Evolutionary conservation across 2,888 invertebrate species (phyloP).

Genomic region (Eristalis tenax): DNA sequence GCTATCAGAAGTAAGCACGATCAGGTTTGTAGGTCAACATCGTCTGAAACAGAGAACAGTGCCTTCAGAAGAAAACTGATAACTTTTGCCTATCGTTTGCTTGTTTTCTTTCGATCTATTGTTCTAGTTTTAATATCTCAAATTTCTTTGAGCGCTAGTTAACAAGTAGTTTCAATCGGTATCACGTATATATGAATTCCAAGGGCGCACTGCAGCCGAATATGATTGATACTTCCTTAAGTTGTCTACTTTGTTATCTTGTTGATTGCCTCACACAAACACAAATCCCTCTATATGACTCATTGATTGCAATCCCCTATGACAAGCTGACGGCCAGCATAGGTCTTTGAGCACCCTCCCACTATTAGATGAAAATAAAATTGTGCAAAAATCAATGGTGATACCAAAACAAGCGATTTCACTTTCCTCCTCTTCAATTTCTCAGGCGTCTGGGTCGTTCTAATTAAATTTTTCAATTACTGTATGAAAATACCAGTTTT

Average conservation of each 20-base stretch:
- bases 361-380: conserved; percentile 27
- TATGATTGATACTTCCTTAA: conserved; percentile 57
- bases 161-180: not conserved
- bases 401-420: conserved; percentile 9
- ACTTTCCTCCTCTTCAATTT: conserved; percentile 6
- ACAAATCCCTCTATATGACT: conserved; percentile 46
- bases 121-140: not conserved
- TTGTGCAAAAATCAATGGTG: conserved; percentile 49
- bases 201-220: conserved; percentile 24
- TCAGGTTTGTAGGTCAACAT: conserved; percentile 56
- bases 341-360: conserved; percentile 50
- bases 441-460: not conserved
- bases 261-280: conserved; percentile 44
- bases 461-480: conserved; percentile 65
- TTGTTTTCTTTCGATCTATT: not conserved
- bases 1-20: conserved; percentile 31
- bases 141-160: not conserved
- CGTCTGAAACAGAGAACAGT: not conserved
- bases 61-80: conserved; percentile 31
- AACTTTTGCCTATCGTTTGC: conserved; percentile 2
- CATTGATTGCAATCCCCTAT: conserved; percentile 17
- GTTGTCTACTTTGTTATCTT: conserved; percentile 59
- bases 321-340: not conserved
- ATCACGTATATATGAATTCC: not conserved
- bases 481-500: conserved; percentile 44